These are phyloP conservation scores for Cyrtorhinus lividipennis DNA, from an alignment of 1,140 invertebrate genomes.

Conservation along the genomic window DNA sequence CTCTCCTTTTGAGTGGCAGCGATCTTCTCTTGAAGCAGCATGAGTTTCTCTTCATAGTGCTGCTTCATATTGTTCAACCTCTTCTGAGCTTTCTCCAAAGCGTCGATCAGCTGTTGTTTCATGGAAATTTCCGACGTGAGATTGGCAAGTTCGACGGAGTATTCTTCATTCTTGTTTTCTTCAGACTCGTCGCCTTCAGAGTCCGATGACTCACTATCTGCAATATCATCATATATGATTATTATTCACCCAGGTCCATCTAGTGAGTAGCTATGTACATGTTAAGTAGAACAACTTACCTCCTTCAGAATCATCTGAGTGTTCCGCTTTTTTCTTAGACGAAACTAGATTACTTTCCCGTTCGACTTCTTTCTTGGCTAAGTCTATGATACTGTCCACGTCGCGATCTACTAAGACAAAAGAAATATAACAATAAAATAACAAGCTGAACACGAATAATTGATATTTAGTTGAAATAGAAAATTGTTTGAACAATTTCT, in stretches of 20 bases:
- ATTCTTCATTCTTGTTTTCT: conserved; percentile 35
- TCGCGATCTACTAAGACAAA: neutral
- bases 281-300: conserved; percentile 9
- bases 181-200: conserved; percentile 30
- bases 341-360: neutral
- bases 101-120: conserved; percentile 84
- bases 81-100: conserved; percentile 75
- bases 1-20: conserved; percentile 80
- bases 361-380: conserved; percentile 39
- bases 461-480: too few relatives aligned
- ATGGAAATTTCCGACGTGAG: conserved; percentile 82
- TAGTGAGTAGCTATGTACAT: too few relatives aligned
- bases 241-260: conserved; percentile 24
- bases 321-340: neutral
- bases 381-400: conserved; percentile 31
- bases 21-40: conserved; percentile 73
- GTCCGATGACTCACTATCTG: conserved; percentile 34
- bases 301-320: conserved; percentile 33
- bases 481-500: too few relatives aligned
- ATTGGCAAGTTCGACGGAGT: conserved; percentile 56
- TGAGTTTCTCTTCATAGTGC: conserved; percentile 91
- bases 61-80: conserved; percentile 65
- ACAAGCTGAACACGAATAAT: too few relatives aligned
- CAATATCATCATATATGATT: too few relatives aligned
- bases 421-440: neutral